phyloP scores from a whole-genome alignment of 1,140 invertebrate species.

The Homarus americanus region DNA sequence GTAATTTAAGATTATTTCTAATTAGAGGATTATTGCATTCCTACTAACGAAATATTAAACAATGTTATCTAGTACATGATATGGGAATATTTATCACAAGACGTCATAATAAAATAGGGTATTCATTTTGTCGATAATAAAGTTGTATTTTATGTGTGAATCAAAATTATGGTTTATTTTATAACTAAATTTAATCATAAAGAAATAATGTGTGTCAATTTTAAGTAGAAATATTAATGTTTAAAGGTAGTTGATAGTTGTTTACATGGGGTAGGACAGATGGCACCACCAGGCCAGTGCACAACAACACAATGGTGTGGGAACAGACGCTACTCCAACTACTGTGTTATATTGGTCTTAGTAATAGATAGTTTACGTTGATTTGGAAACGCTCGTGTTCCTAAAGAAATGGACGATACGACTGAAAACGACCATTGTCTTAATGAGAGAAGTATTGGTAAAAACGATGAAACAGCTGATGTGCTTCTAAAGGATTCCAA shows the following conservation, averaged over 20 bases:
- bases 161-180: too few relatives aligned
- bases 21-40: too few relatives aligned
- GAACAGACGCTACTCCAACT: too few relatives aligned
- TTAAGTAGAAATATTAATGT: background rate
- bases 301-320: conserved; percentile 44
- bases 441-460: background rate
- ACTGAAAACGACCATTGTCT: conserved; percentile 2
- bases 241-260: background rate
- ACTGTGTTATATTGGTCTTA: too few relatives aligned
- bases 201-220: too few relatives aligned
- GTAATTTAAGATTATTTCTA: too few relatives aligned
- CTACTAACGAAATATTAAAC: too few relatives aligned
- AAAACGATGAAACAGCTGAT: conserved; percentile 46
- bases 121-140: background rate
- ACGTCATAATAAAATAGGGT: conserved; percentile 2
- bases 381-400: conserved; percentile 1
- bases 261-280: conserved; percentile 26
- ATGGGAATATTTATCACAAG: background rate
- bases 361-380: background rate
- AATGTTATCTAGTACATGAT: background rate
- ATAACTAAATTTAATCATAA: too few relatives aligned
- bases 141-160: background rate
- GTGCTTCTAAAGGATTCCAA: conserved; percentile 14
- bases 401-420: conserved; percentile 57
- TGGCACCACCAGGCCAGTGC: conserved; percentile 36